phyloP scores from a whole-genome alignment of 2,888 invertebrate genomes.

The Sinopyrophorus schimmeli region DNA sequence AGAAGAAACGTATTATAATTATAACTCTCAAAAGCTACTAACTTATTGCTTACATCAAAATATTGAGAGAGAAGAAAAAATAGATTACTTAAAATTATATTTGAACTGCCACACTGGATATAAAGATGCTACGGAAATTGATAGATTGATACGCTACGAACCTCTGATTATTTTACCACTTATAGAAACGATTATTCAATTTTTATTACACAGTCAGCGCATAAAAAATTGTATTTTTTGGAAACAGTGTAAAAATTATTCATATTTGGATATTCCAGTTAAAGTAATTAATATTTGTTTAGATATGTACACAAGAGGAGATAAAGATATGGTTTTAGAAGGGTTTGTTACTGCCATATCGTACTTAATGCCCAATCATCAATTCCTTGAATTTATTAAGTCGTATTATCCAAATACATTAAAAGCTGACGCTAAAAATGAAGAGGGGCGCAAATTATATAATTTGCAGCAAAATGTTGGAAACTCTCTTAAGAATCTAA shows the following conservation, averaged over 20 bases:
- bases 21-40: neutral
- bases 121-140: neutral
- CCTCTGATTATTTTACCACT: neutral
- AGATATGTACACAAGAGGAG: neutral
- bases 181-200: neutral
- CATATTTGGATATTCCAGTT: conserved; percentile 13
- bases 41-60: neutral
- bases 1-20: neutral
- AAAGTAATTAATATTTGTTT: neutral
- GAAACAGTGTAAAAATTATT: neutral
- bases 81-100: conserved; percentile 1
- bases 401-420: conserved; percentile 6
- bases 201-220: too few relatives aligned
- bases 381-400: neutral
- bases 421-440: neutral
- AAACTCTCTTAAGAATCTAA: neutral
- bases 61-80: neutral
- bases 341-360: conserved; percentile 2
- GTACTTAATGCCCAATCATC: neutral
- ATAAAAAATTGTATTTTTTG: too few relatives aligned
- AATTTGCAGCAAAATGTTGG: conserved; percentile 3
- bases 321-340: neutral
- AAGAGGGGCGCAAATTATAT: conserved; percentile 1
- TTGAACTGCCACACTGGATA: neutral
- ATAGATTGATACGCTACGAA: too few relatives aligned